Conservation (phyloP, 2,888 invertebrate species). For the Litoditis marina region DNA sequence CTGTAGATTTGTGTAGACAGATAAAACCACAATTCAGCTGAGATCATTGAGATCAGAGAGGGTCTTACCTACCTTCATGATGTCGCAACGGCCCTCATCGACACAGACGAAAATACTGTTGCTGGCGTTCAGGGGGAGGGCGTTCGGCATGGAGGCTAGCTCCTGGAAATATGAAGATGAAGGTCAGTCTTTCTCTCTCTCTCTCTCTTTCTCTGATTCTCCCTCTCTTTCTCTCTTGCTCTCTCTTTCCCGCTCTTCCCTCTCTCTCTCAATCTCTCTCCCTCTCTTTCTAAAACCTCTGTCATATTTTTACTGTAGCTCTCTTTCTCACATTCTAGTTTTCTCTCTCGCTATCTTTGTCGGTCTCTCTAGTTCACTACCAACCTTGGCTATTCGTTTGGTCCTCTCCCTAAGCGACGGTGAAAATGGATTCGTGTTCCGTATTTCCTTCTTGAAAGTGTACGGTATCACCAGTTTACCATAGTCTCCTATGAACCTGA, state of each 20-base stretch:
- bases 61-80: constrained; percentile 50
- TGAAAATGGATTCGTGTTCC: constrained; percentile 58
- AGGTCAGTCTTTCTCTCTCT: no score
- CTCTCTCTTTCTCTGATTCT: no score
- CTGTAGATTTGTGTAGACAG: no score
- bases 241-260: no score
- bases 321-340: neutral
- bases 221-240: no score
- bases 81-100: constrained; percentile 59
- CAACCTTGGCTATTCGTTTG: constrained; percentile 48
- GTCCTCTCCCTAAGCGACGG: constrained; percentile 54
- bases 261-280: no score
- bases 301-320: no score
- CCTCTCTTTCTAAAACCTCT: no score
- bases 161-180: constrained; percentile 38
- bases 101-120: constrained; percentile 61
- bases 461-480: constrained; percentile 51
- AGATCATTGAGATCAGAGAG: no score
- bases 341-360: neutral
- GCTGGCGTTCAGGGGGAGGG: constrained; percentile 52
- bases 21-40: no score
- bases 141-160: constrained; percentile 58
- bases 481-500: constrained; percentile 52
- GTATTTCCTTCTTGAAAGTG: constrained; percentile 58
- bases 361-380: neutral